Percentiles rank a stretch among this genome's conserved stretches.
These are phyloP conservation scores for Procambarus virginalis DNA, from an alignment of 1,140 invertebrate genomes.

Conservation along the genomic window DNA sequence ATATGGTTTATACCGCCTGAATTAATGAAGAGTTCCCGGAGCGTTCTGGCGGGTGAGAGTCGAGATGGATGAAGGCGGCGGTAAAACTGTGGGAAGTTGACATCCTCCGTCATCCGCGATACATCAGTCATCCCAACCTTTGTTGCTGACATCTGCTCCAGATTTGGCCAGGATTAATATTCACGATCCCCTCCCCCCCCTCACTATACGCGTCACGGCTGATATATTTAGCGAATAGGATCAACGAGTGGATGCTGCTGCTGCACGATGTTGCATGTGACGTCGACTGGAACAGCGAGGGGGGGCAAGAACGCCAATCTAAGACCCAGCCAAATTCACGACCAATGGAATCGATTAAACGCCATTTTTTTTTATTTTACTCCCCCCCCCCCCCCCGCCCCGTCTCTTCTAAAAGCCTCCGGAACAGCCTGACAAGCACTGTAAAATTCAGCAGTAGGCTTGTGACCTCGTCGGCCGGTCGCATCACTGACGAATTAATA, in stretches of 20 bases:
- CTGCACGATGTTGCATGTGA: background rate
- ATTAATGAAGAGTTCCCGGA: too few species aligned
- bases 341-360: background rate
- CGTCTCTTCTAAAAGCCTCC: background rate
- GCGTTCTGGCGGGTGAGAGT: too few species aligned
- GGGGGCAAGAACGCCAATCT: background rate
- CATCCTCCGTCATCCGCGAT: background rate
- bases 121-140: background rate
- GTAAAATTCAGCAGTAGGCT: background rate
- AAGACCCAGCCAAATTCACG: background rate
- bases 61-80: too few species aligned
- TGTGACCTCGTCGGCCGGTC: too few species aligned
- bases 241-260: background rate
- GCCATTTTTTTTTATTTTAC: background rate
- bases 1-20: too few species aligned
- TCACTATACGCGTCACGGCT: background rate
- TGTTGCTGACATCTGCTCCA: background rate
- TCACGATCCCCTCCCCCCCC: slow-evolving; percentile 1
- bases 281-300: background rate
- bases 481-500: background rate
- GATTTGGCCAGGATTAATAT: slow-evolving; percentile 19
- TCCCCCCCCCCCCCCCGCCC: background rate
- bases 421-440: background rate
- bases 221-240: background rate
- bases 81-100: background rate